Conservation (phyloP, 2,113 vertebrate species). For the Myanophis thanlyinensis region DNA sequence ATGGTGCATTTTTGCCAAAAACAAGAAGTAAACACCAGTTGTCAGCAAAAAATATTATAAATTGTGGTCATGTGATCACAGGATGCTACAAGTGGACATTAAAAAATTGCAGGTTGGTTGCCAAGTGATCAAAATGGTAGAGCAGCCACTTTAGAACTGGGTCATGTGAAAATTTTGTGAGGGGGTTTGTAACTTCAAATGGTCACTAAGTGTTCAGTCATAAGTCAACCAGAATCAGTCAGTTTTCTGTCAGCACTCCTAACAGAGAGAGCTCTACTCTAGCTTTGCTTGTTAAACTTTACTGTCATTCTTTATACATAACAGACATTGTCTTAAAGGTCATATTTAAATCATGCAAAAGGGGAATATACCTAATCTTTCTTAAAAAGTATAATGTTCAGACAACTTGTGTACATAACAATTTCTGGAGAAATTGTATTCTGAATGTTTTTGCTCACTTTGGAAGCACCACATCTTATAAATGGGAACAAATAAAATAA, state of each 20-base stretch:
- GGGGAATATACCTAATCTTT: not conserved
- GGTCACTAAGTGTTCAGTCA: not conserved
- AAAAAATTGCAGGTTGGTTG: not conserved
- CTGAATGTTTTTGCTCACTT: not conserved
- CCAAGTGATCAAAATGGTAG: not conserved
- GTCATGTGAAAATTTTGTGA: not conserved
- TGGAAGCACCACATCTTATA: not conserved
- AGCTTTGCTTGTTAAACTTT: not conserved
- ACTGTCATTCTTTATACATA: not conserved
- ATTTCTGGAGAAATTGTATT: not conserved
- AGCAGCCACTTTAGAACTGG: not conserved
- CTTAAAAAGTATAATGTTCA: not conserved
- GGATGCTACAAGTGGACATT: not conserved
- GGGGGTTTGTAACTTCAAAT: not conserved
- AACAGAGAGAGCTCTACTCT: not conserved
- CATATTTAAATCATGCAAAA: not conserved
- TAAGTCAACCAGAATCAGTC: not conserved
- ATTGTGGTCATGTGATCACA: not conserved
- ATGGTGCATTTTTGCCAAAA: no score
- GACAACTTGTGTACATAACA: not conserved
- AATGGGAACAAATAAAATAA: not conserved
- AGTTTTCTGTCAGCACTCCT: not conserved
- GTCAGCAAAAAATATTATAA: not conserved
- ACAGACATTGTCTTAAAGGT: not conserved
- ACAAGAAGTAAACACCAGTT: not conserved